Evolutionary conservation across 1,140 invertebrate genomes (phyloP), one percentile per base, ranked within the genome.

Genomic region (Trachymyrmex cornetzi): DNA sequence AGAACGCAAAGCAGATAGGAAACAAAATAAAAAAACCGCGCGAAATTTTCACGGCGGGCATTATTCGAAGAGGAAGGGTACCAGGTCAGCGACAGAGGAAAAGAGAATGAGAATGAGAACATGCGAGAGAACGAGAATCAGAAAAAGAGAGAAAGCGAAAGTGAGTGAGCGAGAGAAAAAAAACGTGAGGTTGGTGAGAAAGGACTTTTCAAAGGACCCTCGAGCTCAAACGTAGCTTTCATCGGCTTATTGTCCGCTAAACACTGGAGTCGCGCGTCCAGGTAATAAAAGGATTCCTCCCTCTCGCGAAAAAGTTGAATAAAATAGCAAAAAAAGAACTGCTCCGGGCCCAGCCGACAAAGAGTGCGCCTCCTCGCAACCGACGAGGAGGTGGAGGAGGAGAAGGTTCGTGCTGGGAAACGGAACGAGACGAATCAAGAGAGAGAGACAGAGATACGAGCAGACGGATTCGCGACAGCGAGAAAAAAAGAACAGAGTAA

Each of bases 201-300:
- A 91, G 90, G 88, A 89, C 67, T 80, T 91, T 91, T 91, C 88
- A 91, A 91, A 91, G 90, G 90, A 86, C 85, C 81, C 77, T 74
- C 77, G 77, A 59, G 88, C 88, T 91, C 88, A 91, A 91, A 91
- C 90, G 90, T 91, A 91, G 88, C 90, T 91, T 91, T 91, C 90
- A 91, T 91, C 90, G 90, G 90, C 90, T 91, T 91, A 91, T 91
- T 91, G 90, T 91, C 81, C 90, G 88, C 90, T 91, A 91, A 91
- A 91, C 90, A 91, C 90, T 91, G 88, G 81, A 88, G 88, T 91
- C 88, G 90, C 86, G 88, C 90, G 90, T 55, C 53, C 86, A 88
- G 90, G 90, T 91, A 91, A 91, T 91, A 91, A 91, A 91, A 89
- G 90, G 90, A 91, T 91, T 91, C 85, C 84, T 71, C 72, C 87